Evolutionary conservation across 2,797 vertebrate genomes (phyloP).

Genomic region (Nannoperca obscura): DNA sequence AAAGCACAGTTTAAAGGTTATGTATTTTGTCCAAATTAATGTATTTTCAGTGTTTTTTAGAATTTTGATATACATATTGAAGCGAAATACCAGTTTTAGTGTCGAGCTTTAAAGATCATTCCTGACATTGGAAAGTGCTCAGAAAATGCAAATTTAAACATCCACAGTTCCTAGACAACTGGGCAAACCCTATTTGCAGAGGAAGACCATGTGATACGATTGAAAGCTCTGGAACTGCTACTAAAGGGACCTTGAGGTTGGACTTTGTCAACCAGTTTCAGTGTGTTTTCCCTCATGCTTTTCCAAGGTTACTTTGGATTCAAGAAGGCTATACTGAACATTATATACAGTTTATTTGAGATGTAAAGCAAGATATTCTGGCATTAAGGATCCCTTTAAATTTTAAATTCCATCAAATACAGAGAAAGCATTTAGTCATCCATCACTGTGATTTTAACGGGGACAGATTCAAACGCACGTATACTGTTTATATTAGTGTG

Average conservation of each 20-base stretch:
- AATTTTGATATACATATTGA: constrained; percentile 54
- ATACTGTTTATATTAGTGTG: constrained; percentile 17
- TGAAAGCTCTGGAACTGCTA: not conserved
- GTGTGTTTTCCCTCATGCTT: constrained; percentile 3
- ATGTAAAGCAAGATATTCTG: constrained; percentile 8
- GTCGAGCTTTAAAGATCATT: constrained; percentile 8
- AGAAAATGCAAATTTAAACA: constrained; percentile 3
- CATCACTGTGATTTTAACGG: constrained; percentile 34
- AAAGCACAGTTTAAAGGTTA: constrained; percentile 55
- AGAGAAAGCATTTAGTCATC: constrained; percentile 20
- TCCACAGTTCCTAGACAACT: not conserved
- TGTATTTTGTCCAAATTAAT: constrained; percentile 59
- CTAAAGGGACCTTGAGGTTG: not conserved
- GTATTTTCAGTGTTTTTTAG: constrained; percentile 72
- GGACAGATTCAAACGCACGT: not conserved
- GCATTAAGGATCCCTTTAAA: constrained; percentile 4
- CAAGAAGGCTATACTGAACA: not conserved
- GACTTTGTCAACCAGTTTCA: constrained; percentile 19
- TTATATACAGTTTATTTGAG: constrained; percentile 2
- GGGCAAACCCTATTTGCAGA: not conserved
- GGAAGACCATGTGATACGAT: not conserved
- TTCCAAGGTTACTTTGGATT: not conserved
- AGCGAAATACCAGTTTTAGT: constrained; percentile 30
- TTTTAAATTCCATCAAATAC: constrained; percentile 5
- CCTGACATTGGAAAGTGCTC: not conserved